These are phyloP conservation scores for Pterobdella sp. DNA, from an alignment of 2,888 invertebrate species.

Conservation along the genomic window DNA sequence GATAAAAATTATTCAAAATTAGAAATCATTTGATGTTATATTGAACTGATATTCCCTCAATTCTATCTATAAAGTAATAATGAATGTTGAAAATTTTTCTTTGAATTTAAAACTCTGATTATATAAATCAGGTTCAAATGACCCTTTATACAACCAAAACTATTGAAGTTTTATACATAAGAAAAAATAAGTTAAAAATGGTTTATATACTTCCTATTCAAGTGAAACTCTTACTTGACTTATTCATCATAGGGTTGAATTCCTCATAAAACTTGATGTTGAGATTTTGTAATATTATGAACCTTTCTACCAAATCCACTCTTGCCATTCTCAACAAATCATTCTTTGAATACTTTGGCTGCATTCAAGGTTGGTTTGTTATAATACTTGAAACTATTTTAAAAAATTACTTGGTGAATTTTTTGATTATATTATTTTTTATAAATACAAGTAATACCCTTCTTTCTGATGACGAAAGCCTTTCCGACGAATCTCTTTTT, in stretches of 20 bases:
- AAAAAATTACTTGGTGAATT: background rate
- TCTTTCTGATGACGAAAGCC: slow-evolving; percentile 1
- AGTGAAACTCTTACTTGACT: background rate
- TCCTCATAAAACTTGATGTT: slow-evolving; percentile 10
- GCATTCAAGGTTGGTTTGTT: background rate
- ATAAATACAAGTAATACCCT: background rate
- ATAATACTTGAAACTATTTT: background rate
- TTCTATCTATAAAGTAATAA: no score
- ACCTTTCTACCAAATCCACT: background rate
- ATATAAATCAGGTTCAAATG: no score
- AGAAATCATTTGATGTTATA: no score
- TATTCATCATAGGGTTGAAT: background rate
- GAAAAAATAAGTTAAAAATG: no score
- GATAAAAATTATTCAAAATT: no score
- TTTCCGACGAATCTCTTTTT: slow-evolving; percentile 4
- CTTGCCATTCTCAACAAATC: slow-evolving; percentile 8
- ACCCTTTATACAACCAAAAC: no score
- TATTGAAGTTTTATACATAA: no score
- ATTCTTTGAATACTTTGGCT: slow-evolving; percentile 10
- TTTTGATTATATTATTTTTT: background rate
- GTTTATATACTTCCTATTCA: no score
- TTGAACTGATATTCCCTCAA: no score
- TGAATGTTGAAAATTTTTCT: no score
- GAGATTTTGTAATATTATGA: slow-evolving; percentile 9
- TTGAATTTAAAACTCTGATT: no score